phyloP scores from a whole-genome alignment of 1,140 invertebrate species.

The Adelges cooleyi region DNA sequence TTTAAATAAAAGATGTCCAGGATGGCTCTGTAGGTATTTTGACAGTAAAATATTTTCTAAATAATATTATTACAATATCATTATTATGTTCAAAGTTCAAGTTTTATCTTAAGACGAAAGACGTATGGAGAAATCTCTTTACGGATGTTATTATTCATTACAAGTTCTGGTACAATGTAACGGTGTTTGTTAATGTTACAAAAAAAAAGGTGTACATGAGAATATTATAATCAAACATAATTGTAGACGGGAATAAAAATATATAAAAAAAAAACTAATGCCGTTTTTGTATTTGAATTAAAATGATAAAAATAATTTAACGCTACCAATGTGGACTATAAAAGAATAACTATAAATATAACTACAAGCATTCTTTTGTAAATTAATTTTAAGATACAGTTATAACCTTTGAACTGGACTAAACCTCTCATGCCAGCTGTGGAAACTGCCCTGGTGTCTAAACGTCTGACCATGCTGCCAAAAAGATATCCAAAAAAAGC shows the following conservation, averaged over 20 bases:
- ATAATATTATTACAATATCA: neutral
- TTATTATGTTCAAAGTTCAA: neutral
- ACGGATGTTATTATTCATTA: too few relatives aligned
- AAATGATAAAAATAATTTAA: neutral
- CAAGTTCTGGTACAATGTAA: too few relatives aligned
- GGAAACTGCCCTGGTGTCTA: conserved; percentile 23
- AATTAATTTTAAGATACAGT: neutral
- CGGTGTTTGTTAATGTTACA: too few relatives aligned
- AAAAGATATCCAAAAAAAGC: conserved; percentile 25
- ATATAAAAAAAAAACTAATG: neutral
- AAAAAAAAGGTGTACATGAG: neutral
- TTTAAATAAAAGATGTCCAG: too few relatives aligned
- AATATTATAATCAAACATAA: neutral
- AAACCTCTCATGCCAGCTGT: conserved; percentile 28
- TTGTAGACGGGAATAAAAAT: neutral
- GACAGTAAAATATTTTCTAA: neutral
- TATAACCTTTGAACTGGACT: conserved; percentile 22
- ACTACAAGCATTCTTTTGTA: conserved; percentile 5
- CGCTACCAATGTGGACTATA: neutral
- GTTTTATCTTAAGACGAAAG: neutral
- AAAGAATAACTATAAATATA: neutral
- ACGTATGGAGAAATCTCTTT: too few relatives aligned
- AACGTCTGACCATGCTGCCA: conserved; percentile 24
- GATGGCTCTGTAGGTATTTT: too few relatives aligned
- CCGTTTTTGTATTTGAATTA: neutral